Evolutionary conservation across 2,797 vertebrate genomes (phyloP).

Genomic region (Dallia pectoralis): DNA sequence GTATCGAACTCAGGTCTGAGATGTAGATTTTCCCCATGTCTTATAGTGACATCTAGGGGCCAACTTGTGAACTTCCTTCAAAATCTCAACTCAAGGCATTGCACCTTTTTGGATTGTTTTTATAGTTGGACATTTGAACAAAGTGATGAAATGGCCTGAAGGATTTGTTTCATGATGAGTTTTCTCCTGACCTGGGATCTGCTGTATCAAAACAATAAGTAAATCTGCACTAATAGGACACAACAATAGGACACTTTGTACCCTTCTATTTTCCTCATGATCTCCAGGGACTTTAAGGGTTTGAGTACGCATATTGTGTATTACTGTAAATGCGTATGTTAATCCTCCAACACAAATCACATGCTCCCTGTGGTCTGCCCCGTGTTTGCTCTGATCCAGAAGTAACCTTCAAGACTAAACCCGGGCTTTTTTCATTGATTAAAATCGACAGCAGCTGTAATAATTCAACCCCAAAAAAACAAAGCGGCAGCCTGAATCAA

Average conservation of each 20-base stretch:
- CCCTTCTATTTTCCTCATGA: neutral
- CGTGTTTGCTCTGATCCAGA: constrained; percentile 64
- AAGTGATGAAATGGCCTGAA: neutral
- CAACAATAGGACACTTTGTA: neutral
- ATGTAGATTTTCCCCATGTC: constrained; percentile 50
- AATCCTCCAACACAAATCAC: constrained; percentile 24
- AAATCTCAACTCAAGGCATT: neutral
- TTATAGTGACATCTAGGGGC: constrained; percentile 77
- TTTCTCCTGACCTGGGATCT: neutral
- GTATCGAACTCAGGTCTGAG: neutral
- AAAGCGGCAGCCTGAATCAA: constrained; percentile 50
- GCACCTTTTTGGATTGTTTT: neutral
- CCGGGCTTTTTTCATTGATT: constrained; percentile 64
- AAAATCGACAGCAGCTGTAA: constrained; percentile 69
- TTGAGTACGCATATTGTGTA: too few relatives aligned
- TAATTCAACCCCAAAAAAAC: constrained; percentile 61
- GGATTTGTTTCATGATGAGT: neutral
- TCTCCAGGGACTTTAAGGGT: neutral
- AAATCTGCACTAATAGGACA: too few relatives aligned
- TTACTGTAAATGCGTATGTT: too few relatives aligned
- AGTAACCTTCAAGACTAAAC: constrained; percentile 53
- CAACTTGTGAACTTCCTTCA: neutral
- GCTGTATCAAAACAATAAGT: too few relatives aligned
- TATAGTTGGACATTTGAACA: neutral
- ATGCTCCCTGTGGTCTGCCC: constrained; percentile 51